Percentiles rank a stretch among this genome's conserved stretches.
Conservation (phyloP, 37 sponge, comb jelly and placozoan species). For the Haliclona indistincta region DNA sequence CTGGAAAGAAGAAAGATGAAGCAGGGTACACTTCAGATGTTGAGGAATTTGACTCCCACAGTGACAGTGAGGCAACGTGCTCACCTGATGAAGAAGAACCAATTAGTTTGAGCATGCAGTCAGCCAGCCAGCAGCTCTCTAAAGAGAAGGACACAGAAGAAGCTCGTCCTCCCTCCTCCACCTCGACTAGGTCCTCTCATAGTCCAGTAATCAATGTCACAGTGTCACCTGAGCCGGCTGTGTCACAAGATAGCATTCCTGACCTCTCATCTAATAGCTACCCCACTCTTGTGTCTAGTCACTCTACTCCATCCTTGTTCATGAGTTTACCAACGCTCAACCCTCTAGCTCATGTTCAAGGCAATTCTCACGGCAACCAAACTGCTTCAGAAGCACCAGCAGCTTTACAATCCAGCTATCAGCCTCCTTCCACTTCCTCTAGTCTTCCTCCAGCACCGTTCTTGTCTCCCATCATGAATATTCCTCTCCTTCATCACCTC, state of each 20-base stretch:
- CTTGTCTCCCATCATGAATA: background rate
- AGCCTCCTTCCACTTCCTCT: background rate
- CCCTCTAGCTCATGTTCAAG: background rate
- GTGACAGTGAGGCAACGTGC: conserved; percentile 58
- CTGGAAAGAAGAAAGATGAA: background rate
- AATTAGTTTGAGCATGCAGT: background rate
- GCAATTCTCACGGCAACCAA: background rate
- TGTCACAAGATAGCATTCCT: background rate
- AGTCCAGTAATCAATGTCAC: background rate
- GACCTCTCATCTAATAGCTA: background rate
- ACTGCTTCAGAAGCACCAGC: too few relatives aligned
- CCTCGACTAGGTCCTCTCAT: background rate
- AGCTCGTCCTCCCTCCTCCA: background rate
- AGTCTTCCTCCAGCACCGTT: background rate
- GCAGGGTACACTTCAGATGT: conserved; percentile 30
- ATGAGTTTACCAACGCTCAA: background rate
- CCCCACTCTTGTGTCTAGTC: background rate
- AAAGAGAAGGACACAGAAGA: background rate
- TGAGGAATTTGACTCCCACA: conserved; percentile 60
- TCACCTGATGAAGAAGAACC: background rate
- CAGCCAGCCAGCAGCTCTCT: background rate
- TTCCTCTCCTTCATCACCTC: background rate
- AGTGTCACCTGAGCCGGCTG: background rate
- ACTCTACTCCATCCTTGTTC: background rate
- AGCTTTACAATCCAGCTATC: too few relatives aligned